Conservation (phyloP, 2,113 vertebrate genomes). For the Tychaedon coryphoeus region DNA sequence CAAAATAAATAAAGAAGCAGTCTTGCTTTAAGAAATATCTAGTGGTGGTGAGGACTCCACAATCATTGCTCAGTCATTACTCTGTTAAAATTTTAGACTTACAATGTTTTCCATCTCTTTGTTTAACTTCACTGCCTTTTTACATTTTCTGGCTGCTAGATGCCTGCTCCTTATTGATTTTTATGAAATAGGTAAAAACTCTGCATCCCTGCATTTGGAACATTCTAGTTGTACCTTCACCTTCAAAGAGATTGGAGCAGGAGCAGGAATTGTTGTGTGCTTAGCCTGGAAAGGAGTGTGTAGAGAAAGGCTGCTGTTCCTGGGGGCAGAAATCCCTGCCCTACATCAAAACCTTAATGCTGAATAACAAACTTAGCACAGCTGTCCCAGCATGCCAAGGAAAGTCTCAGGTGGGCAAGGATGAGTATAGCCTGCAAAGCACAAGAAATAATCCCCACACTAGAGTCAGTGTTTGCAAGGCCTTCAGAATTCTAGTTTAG, state of each 20-base stretch:
- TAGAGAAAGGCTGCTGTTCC: background rate
- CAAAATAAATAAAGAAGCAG: background rate
- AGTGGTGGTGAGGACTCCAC: background rate
- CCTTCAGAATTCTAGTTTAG: background rate
- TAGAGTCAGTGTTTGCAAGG: background rate
- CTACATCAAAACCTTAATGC: background rate
- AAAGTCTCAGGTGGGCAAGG: background rate
- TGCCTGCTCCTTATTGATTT: background rate
- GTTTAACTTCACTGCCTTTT: background rate
- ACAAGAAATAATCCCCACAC: background rate
- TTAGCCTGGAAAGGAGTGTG: background rate
- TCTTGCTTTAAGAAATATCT: background rate
- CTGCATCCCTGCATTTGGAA: background rate
- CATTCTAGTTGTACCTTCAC: background rate
- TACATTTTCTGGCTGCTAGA: background rate
- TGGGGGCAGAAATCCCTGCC: background rate
- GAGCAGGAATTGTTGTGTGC: background rate
- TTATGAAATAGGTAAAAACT: background rate
- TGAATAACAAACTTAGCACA: background rate
- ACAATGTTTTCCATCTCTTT: background rate
- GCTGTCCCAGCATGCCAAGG: rapidly evolving
- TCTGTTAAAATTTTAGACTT: background rate
- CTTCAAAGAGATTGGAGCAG: background rate
- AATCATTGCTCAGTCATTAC: background rate
- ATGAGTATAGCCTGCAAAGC: background rate